Evolutionary conservation across 2,888 invertebrate genomes (phyloP).

Genomic region (Tethea ocularis): DNA sequence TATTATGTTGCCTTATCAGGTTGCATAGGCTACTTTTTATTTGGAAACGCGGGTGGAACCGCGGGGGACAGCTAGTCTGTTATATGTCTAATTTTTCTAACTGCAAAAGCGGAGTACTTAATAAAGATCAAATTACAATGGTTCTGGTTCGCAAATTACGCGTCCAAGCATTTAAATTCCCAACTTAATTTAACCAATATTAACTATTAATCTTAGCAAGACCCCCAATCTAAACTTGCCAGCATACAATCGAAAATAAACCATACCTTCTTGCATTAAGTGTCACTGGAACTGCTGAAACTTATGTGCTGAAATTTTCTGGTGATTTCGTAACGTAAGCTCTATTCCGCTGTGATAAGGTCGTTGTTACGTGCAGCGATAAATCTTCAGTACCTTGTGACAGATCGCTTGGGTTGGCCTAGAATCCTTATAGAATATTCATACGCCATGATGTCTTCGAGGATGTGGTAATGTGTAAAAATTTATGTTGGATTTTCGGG

Average conservation of each 20-base stretch:
- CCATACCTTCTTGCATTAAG: not conserved
- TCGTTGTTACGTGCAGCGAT: slow-evolving; percentile 4
- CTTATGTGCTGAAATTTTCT: not conserved
- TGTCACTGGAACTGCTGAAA: not conserved
- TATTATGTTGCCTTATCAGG: too few relatives aligned
- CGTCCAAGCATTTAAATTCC: not conserved
- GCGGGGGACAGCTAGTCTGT: too few relatives aligned
- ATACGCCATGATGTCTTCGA: slow-evolving; percentile 21
- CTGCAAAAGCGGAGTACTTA: not conserved
- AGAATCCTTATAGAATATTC: slow-evolving; percentile 36
- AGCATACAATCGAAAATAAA: not conserved
- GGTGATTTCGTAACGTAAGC: not conserved
- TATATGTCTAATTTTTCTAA: too few relatives aligned
- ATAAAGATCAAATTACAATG: not conserved
- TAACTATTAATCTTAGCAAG: not conserved
- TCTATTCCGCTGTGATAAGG: slow-evolving; percentile 3
- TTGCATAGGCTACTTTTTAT: too few relatives aligned
- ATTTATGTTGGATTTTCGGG: slow-evolving; percentile 6
- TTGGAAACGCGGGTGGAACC: too few relatives aligned
- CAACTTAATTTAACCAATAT: not conserved
- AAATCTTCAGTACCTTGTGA: slow-evolving; percentile 15
- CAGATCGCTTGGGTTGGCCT: slow-evolving; percentile 23
- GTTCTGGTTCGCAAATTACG: too few relatives aligned
- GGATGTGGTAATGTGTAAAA: slow-evolving; percentile 9
- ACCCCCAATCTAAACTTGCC: not conserved